Evolutionary conservation across 1,140 invertebrate genomes (phyloP).

Genomic region (Hetaerina americana): DNA sequence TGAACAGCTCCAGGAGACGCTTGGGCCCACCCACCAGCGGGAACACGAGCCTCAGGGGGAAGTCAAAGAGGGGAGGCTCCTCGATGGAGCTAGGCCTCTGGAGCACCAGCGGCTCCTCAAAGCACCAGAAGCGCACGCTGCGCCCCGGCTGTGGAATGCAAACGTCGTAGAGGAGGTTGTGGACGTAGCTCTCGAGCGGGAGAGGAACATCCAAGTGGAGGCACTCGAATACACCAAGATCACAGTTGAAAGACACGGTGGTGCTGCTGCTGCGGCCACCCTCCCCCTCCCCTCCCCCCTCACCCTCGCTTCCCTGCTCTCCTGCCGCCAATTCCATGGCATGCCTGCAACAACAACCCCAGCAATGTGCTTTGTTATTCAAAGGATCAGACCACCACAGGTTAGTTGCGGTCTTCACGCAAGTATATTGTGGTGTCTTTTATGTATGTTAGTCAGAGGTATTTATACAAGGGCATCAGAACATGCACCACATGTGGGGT

Average conservation of each 20-base stretch:
- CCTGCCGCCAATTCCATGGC: background rate
- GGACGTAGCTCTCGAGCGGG: constrained; percentile 85
- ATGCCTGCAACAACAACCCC: background rate
- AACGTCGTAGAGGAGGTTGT: constrained; percentile 90
- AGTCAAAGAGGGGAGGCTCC: constrained; percentile 90
- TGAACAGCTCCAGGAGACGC: constrained; percentile 84
- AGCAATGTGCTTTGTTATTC: no score
- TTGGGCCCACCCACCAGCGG: constrained; percentile 67
- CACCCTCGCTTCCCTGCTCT: background rate
- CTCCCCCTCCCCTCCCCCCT: no score
- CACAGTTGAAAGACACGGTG: background rate
- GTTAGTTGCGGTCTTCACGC: no score
- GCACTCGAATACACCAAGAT: background rate
- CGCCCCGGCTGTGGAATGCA: constrained; percentile 76
- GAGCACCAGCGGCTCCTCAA: constrained; percentile 52
- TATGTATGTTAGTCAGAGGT: no score
- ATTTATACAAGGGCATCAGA: no score
- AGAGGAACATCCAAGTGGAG: constrained; percentile 23
- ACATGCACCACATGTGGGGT: no score
- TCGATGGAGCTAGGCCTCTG: constrained; percentile 53
- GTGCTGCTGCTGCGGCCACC: no score
- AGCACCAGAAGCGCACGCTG: constrained; percentile 66
- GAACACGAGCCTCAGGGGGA: constrained; percentile 79
- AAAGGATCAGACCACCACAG: no score
- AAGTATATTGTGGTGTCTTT: no score